These are phyloP conservation scores for Drosophila rhopaloa DNA, from an alignment of 1,140 invertebrate genomes.

Conservation along the genomic window DNA sequence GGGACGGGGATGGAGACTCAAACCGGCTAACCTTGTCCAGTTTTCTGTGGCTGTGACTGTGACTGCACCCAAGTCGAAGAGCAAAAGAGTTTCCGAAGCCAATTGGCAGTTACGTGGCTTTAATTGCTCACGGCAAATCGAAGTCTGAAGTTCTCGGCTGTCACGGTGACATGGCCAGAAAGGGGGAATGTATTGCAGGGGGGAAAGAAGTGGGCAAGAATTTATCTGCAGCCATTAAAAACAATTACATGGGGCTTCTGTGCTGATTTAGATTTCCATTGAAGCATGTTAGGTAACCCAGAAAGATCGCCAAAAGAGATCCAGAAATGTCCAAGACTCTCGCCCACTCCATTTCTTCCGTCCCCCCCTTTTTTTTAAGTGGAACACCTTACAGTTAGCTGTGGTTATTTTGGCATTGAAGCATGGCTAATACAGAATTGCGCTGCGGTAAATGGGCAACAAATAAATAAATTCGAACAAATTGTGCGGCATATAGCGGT, in stretches of 20 bases:
- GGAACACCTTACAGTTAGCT: slow-evolving; percentile 65
- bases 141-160: slow-evolving; percentile 40
- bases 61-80: slow-evolving; percentile 71
- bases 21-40: slow-evolving; percentile 79
- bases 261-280: slow-evolving; percentile 58
- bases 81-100: slow-evolving; percentile 71
- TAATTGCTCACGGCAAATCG: slow-evolving; percentile 47
- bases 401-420: slow-evolving; percentile 44
- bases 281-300: slow-evolving; percentile 45
- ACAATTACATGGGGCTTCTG: slow-evolving; percentile 63
- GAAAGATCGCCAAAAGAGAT: slow-evolving; percentile 38
- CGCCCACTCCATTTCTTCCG: slow-evolving; percentile 14
- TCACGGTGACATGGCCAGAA: slow-evolving; percentile 53
- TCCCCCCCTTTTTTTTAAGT: slow-evolving; percentile 41
- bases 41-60: slow-evolving; percentile 23
- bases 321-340: slow-evolving; percentile 37
- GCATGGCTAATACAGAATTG: slow-evolving; percentile 59
- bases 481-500: slow-evolving; percentile 72
- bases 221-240: slow-evolving; percentile 62
- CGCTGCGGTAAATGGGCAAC: slow-evolving; percentile 63
- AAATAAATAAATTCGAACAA: slow-evolving; percentile 76
- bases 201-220: slow-evolving; percentile 5
- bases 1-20: slow-evolving; percentile 27
- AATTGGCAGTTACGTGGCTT: slow-evolving; percentile 73
- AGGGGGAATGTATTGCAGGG: slow-evolving; percentile 36